Conservation (phyloP, 2,113 vertebrate species). For the Mystacornis crossleyi region DNA sequence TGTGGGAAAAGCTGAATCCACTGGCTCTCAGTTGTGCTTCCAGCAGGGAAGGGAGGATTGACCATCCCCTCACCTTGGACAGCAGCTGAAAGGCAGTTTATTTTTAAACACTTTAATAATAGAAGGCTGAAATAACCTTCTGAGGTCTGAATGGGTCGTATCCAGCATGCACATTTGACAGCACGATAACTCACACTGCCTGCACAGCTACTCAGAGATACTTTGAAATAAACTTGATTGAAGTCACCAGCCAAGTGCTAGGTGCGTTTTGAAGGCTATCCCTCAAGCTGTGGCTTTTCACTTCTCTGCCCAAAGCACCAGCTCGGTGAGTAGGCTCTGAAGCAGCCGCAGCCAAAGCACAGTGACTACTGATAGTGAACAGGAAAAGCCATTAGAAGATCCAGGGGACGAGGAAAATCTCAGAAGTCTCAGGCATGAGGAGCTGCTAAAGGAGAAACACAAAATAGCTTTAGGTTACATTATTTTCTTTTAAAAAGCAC, state of each 20-base stretch:
- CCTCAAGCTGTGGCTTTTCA: background rate
- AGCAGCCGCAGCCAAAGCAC: background rate
- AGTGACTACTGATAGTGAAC: background rate
- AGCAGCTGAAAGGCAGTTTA: background rate
- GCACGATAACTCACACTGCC: background rate
- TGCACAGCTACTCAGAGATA: background rate
- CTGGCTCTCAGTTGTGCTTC: background rate
- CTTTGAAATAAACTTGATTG: slow-evolving; percentile 3
- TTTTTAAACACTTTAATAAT: slow-evolving; percentile 41
- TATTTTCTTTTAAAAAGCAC: background rate
- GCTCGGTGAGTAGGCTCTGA: background rate
- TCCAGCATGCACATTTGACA: background rate
- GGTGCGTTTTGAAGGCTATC: background rate
- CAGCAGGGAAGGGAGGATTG: background rate
- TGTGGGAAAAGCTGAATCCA: background rate
- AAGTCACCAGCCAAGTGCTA: background rate
- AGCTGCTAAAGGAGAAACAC: background rate
- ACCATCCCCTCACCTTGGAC: slow-evolving; percentile 21
- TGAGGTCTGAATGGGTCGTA: background rate
- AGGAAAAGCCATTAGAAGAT: background rate
- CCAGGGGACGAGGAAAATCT: background rate
- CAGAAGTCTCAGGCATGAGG: background rate
- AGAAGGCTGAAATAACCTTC: slow-evolving; percentile 45
- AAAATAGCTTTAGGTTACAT: background rate
- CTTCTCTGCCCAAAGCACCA: background rate